Base-by-base conservation (phyloP, 2,888 invertebrate species). In the Marronus borbonicus region DNA sequence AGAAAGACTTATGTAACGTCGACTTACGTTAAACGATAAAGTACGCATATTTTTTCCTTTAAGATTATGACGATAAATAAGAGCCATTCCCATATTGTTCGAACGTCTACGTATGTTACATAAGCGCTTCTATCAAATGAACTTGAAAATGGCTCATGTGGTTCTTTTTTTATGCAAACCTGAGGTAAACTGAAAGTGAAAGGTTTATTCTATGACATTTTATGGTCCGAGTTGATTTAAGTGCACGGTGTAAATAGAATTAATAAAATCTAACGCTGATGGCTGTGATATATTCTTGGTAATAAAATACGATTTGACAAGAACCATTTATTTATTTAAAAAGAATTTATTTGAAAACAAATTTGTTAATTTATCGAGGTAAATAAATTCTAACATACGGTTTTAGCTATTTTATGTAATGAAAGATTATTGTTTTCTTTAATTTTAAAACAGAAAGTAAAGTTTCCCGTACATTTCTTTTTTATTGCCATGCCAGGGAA, bases 191-290 rank as follows among this genome's bases (percentile, higher is more conserved):
- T 49, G 24, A 68, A 68, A 68, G 68, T 68, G 68, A 68, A 68
- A 68, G 68, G 68, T 50, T 50, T 7, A 50, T 49, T 68, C 68
- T 24, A n/a, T 50, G 50, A 68, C 65, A 65, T 65, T 65, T 65
- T 36, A 36, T 17, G 14, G 39, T n/a, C 14, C 17, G 65, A 39
- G 14, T 65, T 65, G 65, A 65, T 65, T 65, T 39, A 39, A 55
- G 20, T 55, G 55, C 55, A 20, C 20, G 44, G 17, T 55, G n/a
- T 20, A 55, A 55, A 7, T 14, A 12, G 55, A 20, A 55, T 17
- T 55, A 55, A 44, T 44, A 44, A 44, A 12, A 44, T 44, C 12
- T 44, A 44, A 8, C 44, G 12, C 44, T 44, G 12, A 44, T 39
- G 10, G 3, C 10, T 39, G 39, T 39, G 39, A 39, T 39, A 39